Conservation (phyloP, 2,797 vertebrate genomes). For the Spondyliosoma cantharus region DNA sequence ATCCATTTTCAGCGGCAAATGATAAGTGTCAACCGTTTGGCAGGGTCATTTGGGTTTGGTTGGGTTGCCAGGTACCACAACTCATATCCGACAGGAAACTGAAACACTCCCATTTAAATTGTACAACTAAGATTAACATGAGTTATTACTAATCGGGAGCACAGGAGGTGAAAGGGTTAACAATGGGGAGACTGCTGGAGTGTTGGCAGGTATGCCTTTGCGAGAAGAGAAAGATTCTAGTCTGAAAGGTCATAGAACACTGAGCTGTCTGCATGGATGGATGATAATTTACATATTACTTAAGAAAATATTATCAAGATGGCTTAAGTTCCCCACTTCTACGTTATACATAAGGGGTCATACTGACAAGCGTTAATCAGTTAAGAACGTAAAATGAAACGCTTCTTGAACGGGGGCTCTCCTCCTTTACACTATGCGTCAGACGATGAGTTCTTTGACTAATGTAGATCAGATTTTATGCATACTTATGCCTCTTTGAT, state of each 20-base stretch:
- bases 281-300: constrained; percentile 5
- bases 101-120: too few species aligned
- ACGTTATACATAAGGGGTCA: not conserved
- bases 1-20: too few species aligned
- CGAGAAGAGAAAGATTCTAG: constrained; percentile 8
- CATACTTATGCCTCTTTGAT: constrained; percentile 25
- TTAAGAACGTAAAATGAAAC: not conserved
- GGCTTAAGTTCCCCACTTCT: not conserved
- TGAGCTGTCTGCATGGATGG: constrained; percentile 5
- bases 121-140: too few species aligned
- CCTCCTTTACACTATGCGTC: not conserved
- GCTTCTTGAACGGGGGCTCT: not conserved
- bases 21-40: too few species aligned
- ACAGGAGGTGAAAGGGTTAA: too few species aligned
- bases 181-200: too few species aligned
- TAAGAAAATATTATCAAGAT: not conserved
- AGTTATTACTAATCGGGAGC: too few species aligned
- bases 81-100: too few species aligned
- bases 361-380: not conserved
- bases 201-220: too few species aligned
- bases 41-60: too few species aligned
- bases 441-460: constrained; percentile 13
- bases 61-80: too few species aligned
- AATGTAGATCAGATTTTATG: constrained; percentile 15
- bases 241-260: constrained; percentile 33